A percentile compares a stretch with the other conserved stretches of the same genome.
These are phyloP conservation scores for Nematopogon swammerdamellus DNA, from an alignment of 2,888 invertebrate genomes.

Conservation along the genomic window DNA sequence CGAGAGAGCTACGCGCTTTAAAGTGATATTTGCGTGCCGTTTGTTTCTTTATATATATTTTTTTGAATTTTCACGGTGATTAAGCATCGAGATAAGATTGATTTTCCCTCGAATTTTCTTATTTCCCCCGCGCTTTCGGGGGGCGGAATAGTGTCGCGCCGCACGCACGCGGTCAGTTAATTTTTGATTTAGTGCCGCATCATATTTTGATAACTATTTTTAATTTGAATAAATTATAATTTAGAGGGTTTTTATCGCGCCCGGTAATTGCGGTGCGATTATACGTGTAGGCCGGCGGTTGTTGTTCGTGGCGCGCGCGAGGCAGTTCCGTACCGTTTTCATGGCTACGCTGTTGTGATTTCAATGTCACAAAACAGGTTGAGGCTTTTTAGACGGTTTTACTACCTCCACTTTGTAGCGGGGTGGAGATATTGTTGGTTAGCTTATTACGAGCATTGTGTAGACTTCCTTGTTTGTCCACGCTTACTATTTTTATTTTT, in stretches of 20 bases:
- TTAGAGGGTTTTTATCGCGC: slow-evolving; percentile 42
- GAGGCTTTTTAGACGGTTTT: too few species aligned
- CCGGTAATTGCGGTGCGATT: slow-evolving; percentile 38
- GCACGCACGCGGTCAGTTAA: slow-evolving; percentile 52
- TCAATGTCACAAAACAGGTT: too few species aligned
- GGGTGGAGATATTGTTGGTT: too few species aligned
- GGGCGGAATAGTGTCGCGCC: not conserved
- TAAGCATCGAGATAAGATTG: slow-evolving; percentile 28
- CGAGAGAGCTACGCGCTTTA: slow-evolving; percentile 18
- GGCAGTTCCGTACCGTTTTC: too few species aligned
- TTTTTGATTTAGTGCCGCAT: slow-evolving; percentile 54
- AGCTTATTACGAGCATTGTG: too few species aligned
- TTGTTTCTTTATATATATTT: slow-evolving; percentile 13
- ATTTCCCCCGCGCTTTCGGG: not conserved
- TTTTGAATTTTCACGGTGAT: slow-evolving; percentile 51
- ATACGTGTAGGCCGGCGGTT: slow-evolving; percentile 15
- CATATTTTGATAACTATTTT: slow-evolving; percentile 57
- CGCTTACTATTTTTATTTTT: too few species aligned
- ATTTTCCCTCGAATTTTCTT: not conserved
- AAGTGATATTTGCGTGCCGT: slow-evolving; percentile 45
- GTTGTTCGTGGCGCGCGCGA: too few species aligned
- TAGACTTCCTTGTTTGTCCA: too few species aligned
- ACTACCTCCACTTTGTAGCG: too few species aligned
- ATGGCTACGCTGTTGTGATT: too few species aligned
- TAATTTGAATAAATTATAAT: slow-evolving; percentile 58